Conservation (phyloP, 2,888 invertebrate species). For the Harpalus rubripes region DNA sequence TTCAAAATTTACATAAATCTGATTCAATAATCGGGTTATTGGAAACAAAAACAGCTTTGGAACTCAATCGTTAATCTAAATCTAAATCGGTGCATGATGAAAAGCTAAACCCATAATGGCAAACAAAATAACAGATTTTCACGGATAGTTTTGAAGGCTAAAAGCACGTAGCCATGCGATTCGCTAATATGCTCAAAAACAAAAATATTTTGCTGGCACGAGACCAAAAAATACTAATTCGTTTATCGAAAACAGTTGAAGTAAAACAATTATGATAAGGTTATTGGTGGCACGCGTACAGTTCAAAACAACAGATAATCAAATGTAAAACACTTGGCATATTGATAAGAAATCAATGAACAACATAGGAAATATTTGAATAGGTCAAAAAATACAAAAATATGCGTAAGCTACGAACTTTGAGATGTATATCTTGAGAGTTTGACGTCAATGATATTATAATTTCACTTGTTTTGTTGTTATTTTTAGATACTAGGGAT, state of each 20-base stretch:
- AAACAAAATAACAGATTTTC: constrained; percentile 28
- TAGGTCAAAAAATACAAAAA: constrained; percentile 19
- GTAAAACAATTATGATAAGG: constrained; percentile 44
- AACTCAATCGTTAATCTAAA: constrained; percentile 3
- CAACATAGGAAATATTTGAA: constrained; percentile 38
- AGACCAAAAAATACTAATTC: constrained; percentile 20
- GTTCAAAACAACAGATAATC: constrained; percentile 45
- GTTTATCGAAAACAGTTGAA: constrained; percentile 33
- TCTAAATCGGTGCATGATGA: constrained; percentile 13
- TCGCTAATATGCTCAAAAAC: constrained; percentile 7
- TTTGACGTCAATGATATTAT: constrained; percentile 39
- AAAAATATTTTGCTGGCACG: constrained; percentile 35
- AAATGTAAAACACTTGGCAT: constrained; percentile 30
- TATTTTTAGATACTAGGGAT: constrained; percentile 27
- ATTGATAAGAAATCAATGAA: constrained; percentile 4
- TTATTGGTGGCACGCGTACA: constrained; percentile 60
- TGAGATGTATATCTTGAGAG: constrained; percentile 14
- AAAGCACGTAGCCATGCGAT: background rate
- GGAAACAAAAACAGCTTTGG: background rate
- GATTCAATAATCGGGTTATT: background rate
- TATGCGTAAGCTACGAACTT: constrained; percentile 16
- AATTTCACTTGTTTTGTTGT: constrained; percentile 10
- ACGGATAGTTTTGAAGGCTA: background rate
- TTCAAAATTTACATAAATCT: constrained; percentile 4
- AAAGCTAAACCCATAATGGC: constrained; percentile 6